Conservation (phyloP, 1,140 invertebrate genomes). For the Acromyrmex charruanus region DNA sequence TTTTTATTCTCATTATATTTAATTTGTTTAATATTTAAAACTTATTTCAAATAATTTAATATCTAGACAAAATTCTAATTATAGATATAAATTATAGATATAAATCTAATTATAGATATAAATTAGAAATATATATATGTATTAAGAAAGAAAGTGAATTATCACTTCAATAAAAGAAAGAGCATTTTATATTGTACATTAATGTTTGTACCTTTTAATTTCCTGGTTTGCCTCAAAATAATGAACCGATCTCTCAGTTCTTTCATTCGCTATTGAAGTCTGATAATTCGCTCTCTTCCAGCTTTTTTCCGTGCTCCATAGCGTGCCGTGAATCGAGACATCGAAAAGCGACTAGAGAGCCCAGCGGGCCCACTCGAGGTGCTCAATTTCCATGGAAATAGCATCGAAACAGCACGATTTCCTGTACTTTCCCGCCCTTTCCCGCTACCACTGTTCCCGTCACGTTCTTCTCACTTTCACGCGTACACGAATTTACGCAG, state of each 20-base stretch:
- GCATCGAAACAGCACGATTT: conserved; percentile 58
- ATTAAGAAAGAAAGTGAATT: too few species aligned
- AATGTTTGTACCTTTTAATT: conserved; percentile 11
- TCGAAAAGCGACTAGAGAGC: conserved; percentile 65
- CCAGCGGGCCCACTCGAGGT: conserved; percentile 54
- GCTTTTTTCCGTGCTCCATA: conserved; percentile 18
- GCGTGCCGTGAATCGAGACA: conserved; percentile 55
- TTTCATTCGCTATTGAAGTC: neutral
- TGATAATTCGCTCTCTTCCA: conserved; percentile 36
- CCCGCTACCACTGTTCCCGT: neutral
- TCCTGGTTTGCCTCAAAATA: neutral
- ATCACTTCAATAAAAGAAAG: too few species aligned
- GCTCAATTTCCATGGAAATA: conserved; percentile 74
- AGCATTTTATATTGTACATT: conserved; percentile 8
- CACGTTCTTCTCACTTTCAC: conserved; percentile 41
- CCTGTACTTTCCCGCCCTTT: conserved; percentile 14
- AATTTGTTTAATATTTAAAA: neutral
- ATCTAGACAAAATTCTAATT: neutral
- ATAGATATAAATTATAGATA: neutral
- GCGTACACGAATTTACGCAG: conserved; percentile 48
- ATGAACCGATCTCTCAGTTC: neutral
- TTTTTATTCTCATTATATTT: neutral
- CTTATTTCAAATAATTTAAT: conserved; percentile 1
- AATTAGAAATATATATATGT: neutral
- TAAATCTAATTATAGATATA: neutral